Evolutionary conservation across 2,113 vertebrate genomes (phyloP).

Genomic region (Nanorana parkeri): DNA sequence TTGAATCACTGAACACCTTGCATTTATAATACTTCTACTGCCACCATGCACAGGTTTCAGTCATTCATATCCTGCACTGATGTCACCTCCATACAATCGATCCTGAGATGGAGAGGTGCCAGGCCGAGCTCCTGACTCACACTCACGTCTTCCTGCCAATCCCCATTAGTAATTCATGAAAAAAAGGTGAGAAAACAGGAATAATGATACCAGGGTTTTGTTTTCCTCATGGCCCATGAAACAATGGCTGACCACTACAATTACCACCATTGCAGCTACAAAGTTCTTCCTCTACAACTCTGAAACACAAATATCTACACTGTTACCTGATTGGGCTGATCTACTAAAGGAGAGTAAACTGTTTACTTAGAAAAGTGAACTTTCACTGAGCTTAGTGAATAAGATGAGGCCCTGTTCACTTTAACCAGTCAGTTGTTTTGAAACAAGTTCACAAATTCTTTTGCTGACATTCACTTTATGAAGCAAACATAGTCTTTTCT

Average conservation of each 20-base stretch:
- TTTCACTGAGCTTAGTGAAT: no score
- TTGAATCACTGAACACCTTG: neutral
- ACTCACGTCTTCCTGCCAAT: conserved; percentile 29
- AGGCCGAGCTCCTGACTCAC: conserved; percentile 11
- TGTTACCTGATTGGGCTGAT: no score
- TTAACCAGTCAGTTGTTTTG: no score
- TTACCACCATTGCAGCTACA: no score
- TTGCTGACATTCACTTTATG: no score
- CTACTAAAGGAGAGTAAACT: no score
- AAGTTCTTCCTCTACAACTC: no score
- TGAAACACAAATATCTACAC: no score
- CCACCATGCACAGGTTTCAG: neutral
- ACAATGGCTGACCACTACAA: neutral
- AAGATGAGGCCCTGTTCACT: no score
- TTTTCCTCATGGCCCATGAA: neutral
- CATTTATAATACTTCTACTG: neutral
- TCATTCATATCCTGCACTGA: neutral
- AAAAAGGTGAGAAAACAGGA: conserved; percentile 18
- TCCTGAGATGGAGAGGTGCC: conserved; percentile 16
- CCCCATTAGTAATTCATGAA: conserved; percentile 30
- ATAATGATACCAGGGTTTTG: neutral
- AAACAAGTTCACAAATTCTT: no score
- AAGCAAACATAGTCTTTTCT: no score
- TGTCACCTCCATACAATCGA: neutral
- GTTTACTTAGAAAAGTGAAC: no score